These are phyloP conservation scores for Taenaris catops DNA, from an alignment of 2,888 invertebrate genomes.

Conservation along the genomic window DNA sequence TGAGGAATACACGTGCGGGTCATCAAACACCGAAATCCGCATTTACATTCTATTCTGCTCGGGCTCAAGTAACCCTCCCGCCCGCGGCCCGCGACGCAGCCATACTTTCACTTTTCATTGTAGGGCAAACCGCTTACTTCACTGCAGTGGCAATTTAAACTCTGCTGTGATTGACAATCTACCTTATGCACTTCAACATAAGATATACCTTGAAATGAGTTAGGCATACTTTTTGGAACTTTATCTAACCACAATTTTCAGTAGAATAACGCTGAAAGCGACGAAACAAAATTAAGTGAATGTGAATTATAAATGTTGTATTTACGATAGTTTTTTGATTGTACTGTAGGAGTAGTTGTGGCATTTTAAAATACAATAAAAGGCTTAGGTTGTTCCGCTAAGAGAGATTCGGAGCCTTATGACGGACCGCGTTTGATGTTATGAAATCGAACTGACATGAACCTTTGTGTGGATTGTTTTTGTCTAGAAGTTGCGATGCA, in stretches of 20 bases:
- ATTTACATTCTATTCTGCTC: slow-evolving; percentile 58
- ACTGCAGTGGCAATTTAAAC: slow-evolving; percentile 30
- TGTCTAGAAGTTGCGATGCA: slow-evolving; percentile 26
- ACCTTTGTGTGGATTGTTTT: slow-evolving; percentile 45
- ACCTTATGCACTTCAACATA: slow-evolving; percentile 4
- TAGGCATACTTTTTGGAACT: slow-evolving; percentile 32
- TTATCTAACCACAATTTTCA: slow-evolving; percentile 32
- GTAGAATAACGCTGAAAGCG: slow-evolving; percentile 50
- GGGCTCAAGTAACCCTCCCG: slow-evolving; percentile 43
- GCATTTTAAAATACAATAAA: slow-evolving; percentile 27
- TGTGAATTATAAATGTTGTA: slow-evolving; percentile 11
- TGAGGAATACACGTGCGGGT: slow-evolving; percentile 35
- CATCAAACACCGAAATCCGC: slow-evolving; percentile 66
- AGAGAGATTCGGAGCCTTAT: slow-evolving; percentile 73
- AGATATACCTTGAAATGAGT: slow-evolving; percentile 21
- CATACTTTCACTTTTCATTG: slow-evolving; percentile 76
- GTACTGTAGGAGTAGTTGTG: slow-evolving; percentile 23
- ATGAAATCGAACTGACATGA: slow-evolving; percentile 69
- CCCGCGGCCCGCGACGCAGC: slow-evolving; percentile 36
- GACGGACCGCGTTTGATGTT: slow-evolving; percentile 56
- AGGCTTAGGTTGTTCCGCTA: slow-evolving; percentile 43
- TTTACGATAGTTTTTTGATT: slow-evolving; percentile 31
- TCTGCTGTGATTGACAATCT: slow-evolving; percentile 17
- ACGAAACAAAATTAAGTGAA: slow-evolving; percentile 21
- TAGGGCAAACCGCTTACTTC: slow-evolving; percentile 54